phyloP scores from a whole-genome alignment of 2,113 vertebrate species.

The Oryzias woworae region DNA sequence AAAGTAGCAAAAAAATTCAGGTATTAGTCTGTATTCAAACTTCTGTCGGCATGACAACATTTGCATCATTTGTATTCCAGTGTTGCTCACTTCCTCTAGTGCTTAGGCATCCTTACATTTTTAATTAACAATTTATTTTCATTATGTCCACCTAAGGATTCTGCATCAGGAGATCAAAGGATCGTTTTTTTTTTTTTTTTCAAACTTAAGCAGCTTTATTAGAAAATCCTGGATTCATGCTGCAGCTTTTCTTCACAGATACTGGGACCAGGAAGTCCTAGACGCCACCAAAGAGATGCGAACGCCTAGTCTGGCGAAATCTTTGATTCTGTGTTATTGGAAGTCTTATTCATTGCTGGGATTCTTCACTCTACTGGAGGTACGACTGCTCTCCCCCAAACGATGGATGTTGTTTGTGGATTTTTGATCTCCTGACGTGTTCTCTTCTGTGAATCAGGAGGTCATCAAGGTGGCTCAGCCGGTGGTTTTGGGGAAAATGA shows the following conservation, averaged over 20 bases:
- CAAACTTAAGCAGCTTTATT: neutral
- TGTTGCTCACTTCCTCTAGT: too few species aligned
- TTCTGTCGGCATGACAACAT: too few species aligned
- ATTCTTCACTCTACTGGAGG: constrained; percentile 88
- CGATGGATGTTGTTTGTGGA: neutral
- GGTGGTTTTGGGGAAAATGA: constrained; percentile 85
- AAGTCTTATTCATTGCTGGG: constrained; percentile 86
- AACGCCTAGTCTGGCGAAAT: constrained; percentile 82
- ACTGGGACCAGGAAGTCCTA: constrained; percentile 87
- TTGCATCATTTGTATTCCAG: too few species aligned
- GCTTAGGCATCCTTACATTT: too few species aligned
- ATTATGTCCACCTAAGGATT: too few species aligned
- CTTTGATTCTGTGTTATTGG: constrained; percentile 89
- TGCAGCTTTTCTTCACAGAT: constrained; percentile 62
- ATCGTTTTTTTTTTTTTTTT: neutral
- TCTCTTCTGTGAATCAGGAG: constrained; percentile 75
- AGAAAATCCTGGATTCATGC: neutral
- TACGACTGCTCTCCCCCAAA: constrained; percentile 48
- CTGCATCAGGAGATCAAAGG: too few species aligned
- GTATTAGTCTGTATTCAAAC: too few species aligned
- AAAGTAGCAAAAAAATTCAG: too few species aligned
- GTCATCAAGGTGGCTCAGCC: constrained; percentile 83
- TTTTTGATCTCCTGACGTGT: neutral
- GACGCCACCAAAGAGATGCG: constrained; percentile 80
- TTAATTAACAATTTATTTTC: too few species aligned